Evolutionary conservation across 2,888 invertebrate species (phyloP).

Genomic region (Serripes groenlandicus): DNA sequence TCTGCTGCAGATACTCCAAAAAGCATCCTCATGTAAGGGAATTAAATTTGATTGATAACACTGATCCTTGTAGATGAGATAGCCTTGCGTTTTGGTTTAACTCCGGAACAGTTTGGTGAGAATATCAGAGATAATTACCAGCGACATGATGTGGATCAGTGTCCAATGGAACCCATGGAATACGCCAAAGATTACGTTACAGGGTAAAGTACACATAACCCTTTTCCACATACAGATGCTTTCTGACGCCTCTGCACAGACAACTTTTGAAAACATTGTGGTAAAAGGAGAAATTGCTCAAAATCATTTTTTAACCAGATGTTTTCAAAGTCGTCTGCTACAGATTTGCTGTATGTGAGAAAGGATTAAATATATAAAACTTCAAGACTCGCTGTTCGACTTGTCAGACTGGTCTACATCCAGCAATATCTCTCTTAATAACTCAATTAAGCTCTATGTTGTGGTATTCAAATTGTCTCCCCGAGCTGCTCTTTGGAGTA

Average conservation of each 20-base stretch:
- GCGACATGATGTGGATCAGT: conserved; percentile 97
- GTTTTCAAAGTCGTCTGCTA: background rate
- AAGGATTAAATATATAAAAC: too few species aligned
- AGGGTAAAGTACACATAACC: conserved; percentile 76
- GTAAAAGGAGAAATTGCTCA: background rate
- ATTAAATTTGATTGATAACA: background rate
- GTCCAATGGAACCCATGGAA: conserved; percentile 93
- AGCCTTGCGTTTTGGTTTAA: conserved; percentile 96
- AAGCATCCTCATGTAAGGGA: background rate
- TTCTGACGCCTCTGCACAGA: background rate
- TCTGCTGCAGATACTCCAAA: background rate
- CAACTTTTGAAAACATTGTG: background rate
- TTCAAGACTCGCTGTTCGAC: too few species aligned
- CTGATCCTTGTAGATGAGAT: conserved; percentile 89
- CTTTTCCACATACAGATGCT: background rate
- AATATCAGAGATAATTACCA: conserved; percentile 98
- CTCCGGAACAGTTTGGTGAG: conserved; percentile 98
- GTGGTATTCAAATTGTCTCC: too few species aligned
- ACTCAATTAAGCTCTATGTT: too few species aligned
- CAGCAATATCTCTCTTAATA: too few species aligned
- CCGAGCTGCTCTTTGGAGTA: too few species aligned
- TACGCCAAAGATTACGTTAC: conserved; percentile 92
- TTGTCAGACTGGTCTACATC: too few species aligned
- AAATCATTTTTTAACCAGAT: background rate
- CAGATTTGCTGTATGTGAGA: too few species aligned